Evolutionary conservation across 2,797 vertebrate genomes (phyloP).

Genomic region (Enteromius anoplus): DNA sequence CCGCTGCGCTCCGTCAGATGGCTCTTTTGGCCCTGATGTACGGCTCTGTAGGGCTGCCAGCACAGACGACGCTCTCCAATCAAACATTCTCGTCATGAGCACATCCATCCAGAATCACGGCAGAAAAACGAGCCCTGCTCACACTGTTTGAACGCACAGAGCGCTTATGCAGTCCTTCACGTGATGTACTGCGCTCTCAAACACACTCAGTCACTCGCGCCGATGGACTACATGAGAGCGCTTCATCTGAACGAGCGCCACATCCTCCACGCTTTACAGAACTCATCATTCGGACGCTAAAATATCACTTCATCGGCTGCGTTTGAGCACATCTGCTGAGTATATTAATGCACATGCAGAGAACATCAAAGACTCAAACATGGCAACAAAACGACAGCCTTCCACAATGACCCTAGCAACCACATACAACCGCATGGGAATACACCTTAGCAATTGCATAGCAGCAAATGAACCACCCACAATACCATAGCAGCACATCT

Average conservation of each 20-base stretch:
- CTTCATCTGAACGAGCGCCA: constrained; percentile 8
- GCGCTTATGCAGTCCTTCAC: constrained; percentile 27
- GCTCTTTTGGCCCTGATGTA: constrained; percentile 77
- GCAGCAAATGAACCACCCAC: too few relatives aligned
- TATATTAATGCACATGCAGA: background rate
- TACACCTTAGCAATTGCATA: too few relatives aligned
- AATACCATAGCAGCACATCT: background rate
- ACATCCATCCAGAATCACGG: background rate
- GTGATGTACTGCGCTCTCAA: constrained; percentile 31
- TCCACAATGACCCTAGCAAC: background rate
- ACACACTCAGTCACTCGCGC: background rate
- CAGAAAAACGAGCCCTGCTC: constrained; percentile 1
- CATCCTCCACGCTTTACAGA: background rate
- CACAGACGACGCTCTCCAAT: constrained; percentile 74
- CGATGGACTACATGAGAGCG: background rate
- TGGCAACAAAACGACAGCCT: background rate
- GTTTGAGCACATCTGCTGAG: background rate
- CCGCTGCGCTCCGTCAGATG: constrained; percentile 70
- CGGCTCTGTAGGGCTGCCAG: constrained; percentile 61
- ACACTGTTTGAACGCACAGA: background rate
- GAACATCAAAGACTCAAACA: background rate
- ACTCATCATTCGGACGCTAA: background rate
- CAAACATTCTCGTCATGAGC: constrained; percentile 70
- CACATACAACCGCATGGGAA: background rate
- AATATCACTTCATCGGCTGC: background rate